Evolutionary conservation across 2,888 invertebrate species (phyloP).

Genomic region (Charanyca ferruginea): DNA sequence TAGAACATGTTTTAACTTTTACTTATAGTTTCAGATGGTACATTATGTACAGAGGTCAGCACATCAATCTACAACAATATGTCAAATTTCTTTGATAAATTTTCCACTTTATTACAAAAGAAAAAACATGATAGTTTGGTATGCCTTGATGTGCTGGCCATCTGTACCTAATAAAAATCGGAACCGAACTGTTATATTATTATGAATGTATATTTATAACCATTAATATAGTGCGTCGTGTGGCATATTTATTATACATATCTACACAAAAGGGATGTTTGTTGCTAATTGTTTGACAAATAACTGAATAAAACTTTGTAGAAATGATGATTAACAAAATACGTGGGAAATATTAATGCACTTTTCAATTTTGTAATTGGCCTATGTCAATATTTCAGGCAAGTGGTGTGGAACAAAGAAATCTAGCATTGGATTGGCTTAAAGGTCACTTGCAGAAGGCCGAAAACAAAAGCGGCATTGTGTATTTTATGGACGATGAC

Average conservation of each 20-base stretch:
- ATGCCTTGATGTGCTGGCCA: no score
- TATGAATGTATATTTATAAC: no score
- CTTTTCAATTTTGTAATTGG: conserved; percentile 23
- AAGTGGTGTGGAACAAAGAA: conserved; percentile 97
- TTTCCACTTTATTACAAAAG: no score
- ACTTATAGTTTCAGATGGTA: neutral
- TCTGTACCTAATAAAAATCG: no score
- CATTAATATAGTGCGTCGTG: conserved; percentile 18
- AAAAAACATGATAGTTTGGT: no score
- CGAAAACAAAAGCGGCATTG: conserved; percentile 93
- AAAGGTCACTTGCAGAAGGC: conserved; percentile 90
- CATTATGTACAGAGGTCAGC: no score
- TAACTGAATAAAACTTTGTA: conserved; percentile 21
- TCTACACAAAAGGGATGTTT: conserved; percentile 38
- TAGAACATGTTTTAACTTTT: neutral
- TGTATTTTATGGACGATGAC: conserved; percentile 99
- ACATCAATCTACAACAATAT: no score
- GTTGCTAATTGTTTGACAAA: conserved; percentile 36
- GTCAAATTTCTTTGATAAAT: no score
- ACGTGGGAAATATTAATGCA: conserved; percentile 14
- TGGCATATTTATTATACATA: conserved; percentile 5
- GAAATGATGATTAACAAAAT: conserved; percentile 42
- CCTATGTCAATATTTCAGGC: conserved; percentile 84
- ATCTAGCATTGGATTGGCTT: conserved; percentile 96
- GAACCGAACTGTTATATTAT: no score